Evolutionary conservation across 2,113 vertebrate genomes (phyloP), one percentile per base, ranked within the genome.

Genomic region (Pholis gunnellus): DNA sequence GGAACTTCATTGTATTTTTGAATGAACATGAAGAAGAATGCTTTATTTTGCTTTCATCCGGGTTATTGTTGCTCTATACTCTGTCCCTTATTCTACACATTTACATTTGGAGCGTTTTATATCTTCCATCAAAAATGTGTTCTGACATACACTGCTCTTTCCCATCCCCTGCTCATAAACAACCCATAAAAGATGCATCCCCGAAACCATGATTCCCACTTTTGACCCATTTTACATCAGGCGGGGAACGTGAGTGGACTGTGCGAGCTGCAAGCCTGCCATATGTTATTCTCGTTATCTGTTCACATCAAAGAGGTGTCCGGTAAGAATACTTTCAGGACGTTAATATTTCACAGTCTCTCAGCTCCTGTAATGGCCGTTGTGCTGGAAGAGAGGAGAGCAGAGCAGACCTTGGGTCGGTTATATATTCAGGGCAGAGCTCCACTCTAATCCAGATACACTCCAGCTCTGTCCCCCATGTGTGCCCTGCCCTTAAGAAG

Each of bases 401-500:
- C 34, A 61, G 77, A 72, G 72, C 60, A 90, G 91, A 89, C 89
- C 84, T 91, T 89, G 86, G 42, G 40, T 65, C 84, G 79, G 82
- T 94, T 93, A 90, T 92, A 92, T 93, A 95, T 95, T 94, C 94
- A 95, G 81, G 84, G 87, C 86, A 56, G 88, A 89, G 81, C 77
- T 65, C 87, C 60, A 1, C 85, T 79, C 81, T 95, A 95, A 95
- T 95, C 94, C 94, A 93, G 87, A 94, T 89, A 87, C 94, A 92
- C 92, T 94, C 69, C 87, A 88, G 94, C 87, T 90, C 82, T 82
- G 92, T 93, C 93, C 93, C 91, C 79, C 82, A 89, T 92, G 94
- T 92, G 91, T 93, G 92, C 93, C 89, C 91, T 93, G 93, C 93
- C 94, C 93, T 95, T 95, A 95, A 91, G 91, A 94, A 94, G 93